A percentile compares a stretch with the other conserved stretches of the same genome.
These are phyloP conservation scores for Protonemura montana DNA, from an alignment of 2,888 invertebrate species.

Conservation along the genomic window DNA sequence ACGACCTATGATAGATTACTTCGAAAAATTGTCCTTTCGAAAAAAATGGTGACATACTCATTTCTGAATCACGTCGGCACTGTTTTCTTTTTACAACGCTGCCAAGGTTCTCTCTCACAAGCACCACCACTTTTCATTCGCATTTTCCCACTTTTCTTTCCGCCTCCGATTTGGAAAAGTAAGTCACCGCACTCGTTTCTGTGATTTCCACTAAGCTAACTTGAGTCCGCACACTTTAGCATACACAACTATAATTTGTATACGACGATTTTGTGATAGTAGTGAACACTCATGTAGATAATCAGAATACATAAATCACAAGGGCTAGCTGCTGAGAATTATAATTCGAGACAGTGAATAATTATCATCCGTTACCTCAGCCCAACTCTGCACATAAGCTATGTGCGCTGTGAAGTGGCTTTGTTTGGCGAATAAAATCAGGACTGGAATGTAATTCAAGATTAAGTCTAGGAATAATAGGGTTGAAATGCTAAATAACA, in stretches of 20 bases:
- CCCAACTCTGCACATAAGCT: neutral
- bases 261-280: constrained; percentile 12
- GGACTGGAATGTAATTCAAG: neutral
- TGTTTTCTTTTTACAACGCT: neutral
- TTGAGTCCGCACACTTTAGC: neutral
- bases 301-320: constrained; percentile 12
- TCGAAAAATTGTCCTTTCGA: neutral
- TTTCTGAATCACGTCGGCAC: neutral
- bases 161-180: no score
- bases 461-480: neutral
- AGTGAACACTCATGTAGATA: constrained; percentile 12
- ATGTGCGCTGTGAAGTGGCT: neutral
- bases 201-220: neutral
- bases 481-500: constrained; percentile 12
- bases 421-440: neutral
- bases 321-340: neutral
- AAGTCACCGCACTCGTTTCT: neutral
- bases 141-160: neutral
- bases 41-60: neutral
- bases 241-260: constrained; percentile 1
- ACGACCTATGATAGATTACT: neutral
- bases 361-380: neutral
- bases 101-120: neutral
- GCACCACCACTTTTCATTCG: neutral
- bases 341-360: constrained; percentile 4